Evolutionary conservation across 1,140 invertebrate species (phyloP).

Genomic region (Centruroides vittatus): DNA sequence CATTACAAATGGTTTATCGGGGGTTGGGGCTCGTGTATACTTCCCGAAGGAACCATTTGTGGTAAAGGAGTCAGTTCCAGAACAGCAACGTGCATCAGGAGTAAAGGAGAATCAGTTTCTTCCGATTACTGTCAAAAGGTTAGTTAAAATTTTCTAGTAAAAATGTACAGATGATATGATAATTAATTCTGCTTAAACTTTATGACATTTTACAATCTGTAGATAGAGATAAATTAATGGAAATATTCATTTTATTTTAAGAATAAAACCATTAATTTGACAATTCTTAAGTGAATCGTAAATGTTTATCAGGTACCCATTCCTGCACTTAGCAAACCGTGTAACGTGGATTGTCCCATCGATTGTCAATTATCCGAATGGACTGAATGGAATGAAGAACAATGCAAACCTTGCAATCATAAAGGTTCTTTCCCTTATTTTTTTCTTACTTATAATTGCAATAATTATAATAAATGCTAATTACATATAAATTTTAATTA

Average conservation of each 20-base stretch:
- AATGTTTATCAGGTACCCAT: too few species aligned
- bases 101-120: conserved; percentile 40
- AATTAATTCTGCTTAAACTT: too few species aligned
- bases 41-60: conserved; percentile 42
- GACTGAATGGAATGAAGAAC: conserved; percentile 40
- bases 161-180: too few species aligned
- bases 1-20: conserved; percentile 42
- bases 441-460: too few species aligned
- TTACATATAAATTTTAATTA: too few species aligned
- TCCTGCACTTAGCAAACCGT: conserved; percentile 20
- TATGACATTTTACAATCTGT: too few species aligned
- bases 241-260: too few species aligned
- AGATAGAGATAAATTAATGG: too few species aligned
- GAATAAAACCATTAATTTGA: too few species aligned
- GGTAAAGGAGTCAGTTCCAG: conserved; percentile 43
- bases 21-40: conserved; percentile 42
- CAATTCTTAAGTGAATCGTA: too few species aligned
- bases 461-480: too few species aligned
- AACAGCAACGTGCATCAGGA: conserved; percentile 39
- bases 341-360: conserved; percentile 49
- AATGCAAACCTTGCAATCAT: conserved; percentile 33
- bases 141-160: neutral
- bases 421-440: conserved; percentile 9
- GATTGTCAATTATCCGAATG: conserved; percentile 46
- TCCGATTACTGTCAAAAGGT: conserved; percentile 28